Evolutionary conservation across 1,140 invertebrate species (phyloP).

Genomic region (Aradophagus sp.): DNA sequence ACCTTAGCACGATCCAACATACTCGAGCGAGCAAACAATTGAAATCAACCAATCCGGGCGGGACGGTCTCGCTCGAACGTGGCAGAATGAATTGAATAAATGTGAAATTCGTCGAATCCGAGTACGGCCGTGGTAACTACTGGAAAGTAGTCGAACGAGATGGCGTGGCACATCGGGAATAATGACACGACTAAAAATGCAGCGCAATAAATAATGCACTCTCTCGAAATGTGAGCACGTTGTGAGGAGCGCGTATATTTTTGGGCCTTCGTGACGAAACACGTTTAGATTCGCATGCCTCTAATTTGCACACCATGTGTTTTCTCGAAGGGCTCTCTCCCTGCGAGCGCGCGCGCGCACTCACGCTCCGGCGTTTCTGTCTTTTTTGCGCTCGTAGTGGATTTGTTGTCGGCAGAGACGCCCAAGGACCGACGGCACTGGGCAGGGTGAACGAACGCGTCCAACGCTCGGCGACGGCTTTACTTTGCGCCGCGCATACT

Average conservation of each 20-base stretch:
- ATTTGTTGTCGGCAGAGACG: constrained; percentile 58
- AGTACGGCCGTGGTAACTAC: too few relatives aligned
- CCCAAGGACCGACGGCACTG: constrained; percentile 65
- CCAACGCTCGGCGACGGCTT: constrained; percentile 52
- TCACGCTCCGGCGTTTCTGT: too few relatives aligned
- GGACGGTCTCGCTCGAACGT: too few relatives aligned
- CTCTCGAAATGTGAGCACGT: constrained; percentile 14
- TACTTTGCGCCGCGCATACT: constrained; percentile 46
- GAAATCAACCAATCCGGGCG: too few relatives aligned
- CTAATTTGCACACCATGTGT: constrained; percentile 59
- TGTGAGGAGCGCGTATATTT: constrained; percentile 34
- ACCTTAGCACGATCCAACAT: too few relatives aligned
- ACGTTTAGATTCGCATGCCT: constrained; percentile 59
- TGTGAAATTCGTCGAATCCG: too few relatives aligned
- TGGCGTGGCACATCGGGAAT: constrained; percentile 21
- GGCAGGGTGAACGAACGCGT: constrained; percentile 70
- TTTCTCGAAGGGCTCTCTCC: constrained; percentile 53
- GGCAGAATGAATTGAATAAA: too few relatives aligned
- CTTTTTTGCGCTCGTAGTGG: constrained; percentile 49
- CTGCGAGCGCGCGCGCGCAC: constrained; percentile 28
- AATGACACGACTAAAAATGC: constrained; percentile 45
- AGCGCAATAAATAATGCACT: constrained; percentile 50
- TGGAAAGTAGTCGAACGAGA: constrained; percentile 35
- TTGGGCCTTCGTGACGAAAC: constrained; percentile 52
- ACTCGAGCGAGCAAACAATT: too few relatives aligned